These are phyloP conservation scores for Anastrepha obliqua DNA, from an alignment of 1,140 invertebrate genomes.

Conservation along the genomic window DNA sequence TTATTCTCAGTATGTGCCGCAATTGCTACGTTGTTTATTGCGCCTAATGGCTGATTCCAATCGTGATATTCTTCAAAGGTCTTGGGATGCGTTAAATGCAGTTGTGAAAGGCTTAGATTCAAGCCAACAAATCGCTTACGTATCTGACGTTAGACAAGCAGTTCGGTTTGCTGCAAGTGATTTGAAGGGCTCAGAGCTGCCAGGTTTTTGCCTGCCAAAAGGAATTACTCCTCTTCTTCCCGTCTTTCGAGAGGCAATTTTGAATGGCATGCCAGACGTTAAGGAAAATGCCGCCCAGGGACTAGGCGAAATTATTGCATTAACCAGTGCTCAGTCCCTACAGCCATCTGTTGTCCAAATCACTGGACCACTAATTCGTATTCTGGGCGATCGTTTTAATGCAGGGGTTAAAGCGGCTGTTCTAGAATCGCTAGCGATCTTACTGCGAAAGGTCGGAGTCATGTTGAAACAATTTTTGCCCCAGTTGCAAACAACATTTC, in stretches of 20 bases:
- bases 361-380: constrained; percentile 97
- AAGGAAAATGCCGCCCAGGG: constrained; percentile 97
- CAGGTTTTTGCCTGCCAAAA: constrained; percentile 97
- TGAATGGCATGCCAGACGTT: constrained; percentile 94
- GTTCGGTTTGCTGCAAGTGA: constrained; percentile 92
- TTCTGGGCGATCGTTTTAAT: constrained; percentile 96
- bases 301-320: constrained; percentile 91
- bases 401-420: constrained; percentile 96
- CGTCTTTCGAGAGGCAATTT: constrained; percentile 95
- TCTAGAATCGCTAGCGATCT: constrained; percentile 92
- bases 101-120: constrained; percentile 92
- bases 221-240: constrained; percentile 95
- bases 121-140: constrained; percentile 87
- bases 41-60: constrained; percentile 89
- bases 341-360: constrained; percentile 97
- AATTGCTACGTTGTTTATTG: constrained; percentile 90
- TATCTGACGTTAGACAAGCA: constrained; percentile 92
- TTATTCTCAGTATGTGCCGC: constrained; percentile 90
- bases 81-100: constrained; percentile 92
- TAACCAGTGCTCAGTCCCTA: constrained; percentile 89
- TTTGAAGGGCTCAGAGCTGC: constrained; percentile 86
- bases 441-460: constrained; percentile 93
- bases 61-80: constrained; percentile 86
- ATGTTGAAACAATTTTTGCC: constrained; percentile 98
- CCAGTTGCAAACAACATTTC: constrained; percentile 97